Percentiles rank a stretch among this genome's conserved stretches.
These are phyloP conservation scores for Paracanthobrama guichenoti DNA, from an alignment of 2,113 vertebrate genomes.

Conservation along the genomic window DNA sequence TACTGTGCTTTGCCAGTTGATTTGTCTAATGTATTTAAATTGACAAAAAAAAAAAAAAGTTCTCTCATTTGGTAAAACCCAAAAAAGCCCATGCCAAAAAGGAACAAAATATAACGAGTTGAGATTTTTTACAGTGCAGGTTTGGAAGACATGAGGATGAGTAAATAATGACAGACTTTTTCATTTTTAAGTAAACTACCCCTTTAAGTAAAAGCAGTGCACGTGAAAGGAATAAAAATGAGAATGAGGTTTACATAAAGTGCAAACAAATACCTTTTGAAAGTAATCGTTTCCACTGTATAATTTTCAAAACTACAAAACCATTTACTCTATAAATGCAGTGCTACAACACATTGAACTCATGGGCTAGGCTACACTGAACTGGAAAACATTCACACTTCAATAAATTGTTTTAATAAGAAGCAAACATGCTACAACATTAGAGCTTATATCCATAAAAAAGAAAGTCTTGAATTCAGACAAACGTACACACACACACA, in stretches of 20 bases:
- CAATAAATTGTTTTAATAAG: constrained; percentile 53
- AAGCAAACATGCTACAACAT: constrained; percentile 53
- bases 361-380: constrained; percentile 33
- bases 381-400: constrained; percentile 56
- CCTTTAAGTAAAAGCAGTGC: background rate
- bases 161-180: background rate
- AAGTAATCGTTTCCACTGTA: constrained; percentile 17
- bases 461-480: constrained; percentile 17
- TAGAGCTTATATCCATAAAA: constrained; percentile 8
- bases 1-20: no score
- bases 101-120: no score
- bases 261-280: constrained; percentile 4
- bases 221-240: background rate
- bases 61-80: no score
- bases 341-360: constrained; percentile 24
- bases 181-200: background rate
- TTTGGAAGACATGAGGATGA: no score
- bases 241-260: background rate
- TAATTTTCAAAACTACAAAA: constrained; percentile 1
- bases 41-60: no score
- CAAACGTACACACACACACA: background rate
- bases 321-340: constrained; percentile 14
- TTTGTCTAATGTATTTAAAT: no score
- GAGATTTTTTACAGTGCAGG: no score
- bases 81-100: no score